These are phyloP conservation scores for Andrena dorsata DNA, from an alignment of 2,888 invertebrate genomes.

Conservation along the genomic window DNA sequence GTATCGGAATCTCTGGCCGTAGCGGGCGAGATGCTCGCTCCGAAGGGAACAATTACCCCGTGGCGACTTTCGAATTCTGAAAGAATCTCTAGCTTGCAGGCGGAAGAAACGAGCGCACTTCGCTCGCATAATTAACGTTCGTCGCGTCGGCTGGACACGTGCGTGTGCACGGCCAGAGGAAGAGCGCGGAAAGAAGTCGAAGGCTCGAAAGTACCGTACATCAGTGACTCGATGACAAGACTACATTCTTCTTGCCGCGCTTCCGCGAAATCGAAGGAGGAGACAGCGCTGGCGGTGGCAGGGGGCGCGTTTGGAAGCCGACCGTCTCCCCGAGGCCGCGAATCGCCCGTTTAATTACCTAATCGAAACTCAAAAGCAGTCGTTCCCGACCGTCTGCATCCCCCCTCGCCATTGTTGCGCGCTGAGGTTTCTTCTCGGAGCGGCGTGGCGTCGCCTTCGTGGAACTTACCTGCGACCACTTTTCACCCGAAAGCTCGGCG, in stretches of 20 bases:
- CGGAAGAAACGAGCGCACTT: slow-evolving; percentile 45
- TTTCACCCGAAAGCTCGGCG: background rate
- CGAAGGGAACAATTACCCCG: background rate
- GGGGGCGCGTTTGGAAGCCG: slow-evolving; percentile 2
- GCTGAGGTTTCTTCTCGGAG: background rate
- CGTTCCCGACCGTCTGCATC: background rate
- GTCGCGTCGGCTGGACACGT: slow-evolving; percentile 55
- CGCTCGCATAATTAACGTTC: slow-evolving; percentile 60
- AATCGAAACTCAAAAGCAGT: slow-evolving; percentile 9
- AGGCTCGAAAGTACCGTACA: slow-evolving; percentile 78
- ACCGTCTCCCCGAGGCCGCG: slow-evolving; percentile 11
- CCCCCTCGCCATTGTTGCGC: too few species aligned
- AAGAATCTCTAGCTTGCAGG: background rate
- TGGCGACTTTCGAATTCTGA: background rate
- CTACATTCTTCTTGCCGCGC: slow-evolving; percentile 78
- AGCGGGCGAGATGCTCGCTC: background rate
- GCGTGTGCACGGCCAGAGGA: slow-evolving; percentile 34
- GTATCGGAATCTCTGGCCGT: background rate
- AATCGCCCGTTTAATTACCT: slow-evolving; percentile 30
- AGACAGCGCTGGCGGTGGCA: slow-evolving; percentile 10
- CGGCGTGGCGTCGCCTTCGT: slow-evolving; percentile 10
- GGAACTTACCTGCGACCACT: background rate
- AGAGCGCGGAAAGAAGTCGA: slow-evolving; percentile 52
- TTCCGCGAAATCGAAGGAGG: slow-evolving; percentile 63
- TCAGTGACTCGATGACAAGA: slow-evolving; percentile 80